Conservation (phyloP, 2,113 vertebrate genomes). For the Pangasianodon hypophthalmus region DNA sequence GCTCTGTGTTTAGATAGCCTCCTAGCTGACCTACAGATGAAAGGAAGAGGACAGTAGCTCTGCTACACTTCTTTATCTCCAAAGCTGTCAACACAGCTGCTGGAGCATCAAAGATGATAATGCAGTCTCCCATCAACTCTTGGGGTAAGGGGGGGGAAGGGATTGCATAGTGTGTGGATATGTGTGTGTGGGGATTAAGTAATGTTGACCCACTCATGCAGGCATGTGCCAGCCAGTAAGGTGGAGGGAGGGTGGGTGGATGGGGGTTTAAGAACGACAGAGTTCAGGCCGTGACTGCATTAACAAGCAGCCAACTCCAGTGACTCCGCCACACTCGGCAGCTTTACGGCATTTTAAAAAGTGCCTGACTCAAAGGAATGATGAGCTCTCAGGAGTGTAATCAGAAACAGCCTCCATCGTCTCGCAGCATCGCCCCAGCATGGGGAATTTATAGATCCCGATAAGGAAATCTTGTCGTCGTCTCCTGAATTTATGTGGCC, state of each 20-base stretch:
- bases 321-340: conserved; percentile 4
- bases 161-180: background rate
- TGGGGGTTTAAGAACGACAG: conserved; percentile 25
- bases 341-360: conserved; percentile 52
- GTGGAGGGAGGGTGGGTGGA: no score
- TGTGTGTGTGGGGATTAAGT: background rate
- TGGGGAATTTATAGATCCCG: conserved; percentile 67
- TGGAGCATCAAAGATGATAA: conserved; percentile 35
- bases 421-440: conserved; percentile 44
- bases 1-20: conserved; percentile 13
- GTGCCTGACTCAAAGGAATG: conserved; percentile 45
- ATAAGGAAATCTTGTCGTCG: conserved; percentile 69
- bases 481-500: conserved; percentile 68
- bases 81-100: conserved; percentile 23
- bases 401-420: conserved; percentile 55
- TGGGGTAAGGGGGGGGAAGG: background rate
- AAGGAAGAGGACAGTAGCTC: background rate
- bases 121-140: conserved; percentile 19
- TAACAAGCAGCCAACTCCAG: conserved; percentile 16
- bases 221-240: background rate
- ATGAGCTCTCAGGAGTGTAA: conserved; percentile 60
- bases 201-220: conserved; percentile 6
- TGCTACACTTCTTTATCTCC: conserved; percentile 17
- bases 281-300: conserved; percentile 31
- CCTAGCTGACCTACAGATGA: background rate